A percentile compares a stretch with the other conserved stretches of the same genome.
Evolutionary conservation across 2,888 invertebrate species (phyloP).

Genomic region (Aethes cnicana): DNA sequence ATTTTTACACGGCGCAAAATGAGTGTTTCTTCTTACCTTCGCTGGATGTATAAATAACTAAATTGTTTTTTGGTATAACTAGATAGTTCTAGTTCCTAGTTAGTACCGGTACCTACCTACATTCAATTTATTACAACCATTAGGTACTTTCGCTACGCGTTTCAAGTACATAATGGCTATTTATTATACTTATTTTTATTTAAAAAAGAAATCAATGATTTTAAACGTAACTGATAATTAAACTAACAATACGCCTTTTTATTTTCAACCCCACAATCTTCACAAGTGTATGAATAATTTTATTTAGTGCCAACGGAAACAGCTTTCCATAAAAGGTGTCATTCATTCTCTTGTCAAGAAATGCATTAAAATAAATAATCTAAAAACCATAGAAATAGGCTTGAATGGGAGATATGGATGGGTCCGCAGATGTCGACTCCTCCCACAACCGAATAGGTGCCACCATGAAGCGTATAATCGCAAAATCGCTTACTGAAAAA

Average conservation of each 20-base stretch:
- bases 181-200: too few relatives aligned
- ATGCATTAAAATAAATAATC: conserved; percentile 26
- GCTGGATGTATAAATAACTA: too few relatives aligned
- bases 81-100: too few relatives aligned
- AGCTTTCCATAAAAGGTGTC: conserved; percentile 29
- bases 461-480: conserved; percentile 77
- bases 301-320: conserved; percentile 28
- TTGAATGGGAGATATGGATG: conserved; percentile 19
- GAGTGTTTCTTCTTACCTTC: too few relatives aligned
- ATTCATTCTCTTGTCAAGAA: conserved; percentile 17
- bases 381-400: conserved; percentile 27
- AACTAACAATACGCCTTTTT: conserved; percentile 9
- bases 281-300: conserved; percentile 19
- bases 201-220: too few relatives aligned
- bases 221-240: too few relatives aligned
- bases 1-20: too few relatives aligned
- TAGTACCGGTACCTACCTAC: too few relatives aligned
- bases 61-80: too few relatives aligned
- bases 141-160: not conserved
- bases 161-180: too few relatives aligned
- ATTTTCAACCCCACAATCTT: conserved; percentile 3
- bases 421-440: conserved; percentile 18
- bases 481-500: conserved; percentile 49
- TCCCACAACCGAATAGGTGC: conserved; percentile 38
- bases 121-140: not conserved